phyloP scores from a whole-genome alignment of 1,140 invertebrate species.

The Drosophila sproati region DNA sequence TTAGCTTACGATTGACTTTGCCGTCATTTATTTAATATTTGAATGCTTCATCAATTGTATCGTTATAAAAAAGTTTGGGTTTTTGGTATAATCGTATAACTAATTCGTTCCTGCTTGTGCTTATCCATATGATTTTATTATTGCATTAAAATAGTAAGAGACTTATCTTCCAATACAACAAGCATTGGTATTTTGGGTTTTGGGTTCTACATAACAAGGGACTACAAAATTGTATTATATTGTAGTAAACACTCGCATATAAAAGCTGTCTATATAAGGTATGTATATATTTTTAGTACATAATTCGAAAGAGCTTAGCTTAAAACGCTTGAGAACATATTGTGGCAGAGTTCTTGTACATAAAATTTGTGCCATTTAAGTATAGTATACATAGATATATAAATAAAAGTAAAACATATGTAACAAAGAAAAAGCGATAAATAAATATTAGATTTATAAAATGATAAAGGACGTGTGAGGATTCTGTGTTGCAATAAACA shows the following conservation, averaged over 20 bases:
- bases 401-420: slow-evolving; percentile 29
- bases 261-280: slow-evolving; percentile 44
- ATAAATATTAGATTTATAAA: slow-evolving; percentile 51
- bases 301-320: slow-evolving; percentile 48
- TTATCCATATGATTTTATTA: background rate
- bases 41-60: slow-evolving; percentile 8
- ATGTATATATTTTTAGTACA: slow-evolving; percentile 33
- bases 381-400: slow-evolving; percentile 1
- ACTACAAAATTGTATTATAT: slow-evolving; percentile 38
- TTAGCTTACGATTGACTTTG: background rate
- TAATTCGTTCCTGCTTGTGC: slow-evolving; percentile 47
- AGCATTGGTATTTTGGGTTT: slow-evolving; percentile 14
- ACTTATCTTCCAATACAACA: slow-evolving; percentile 24
- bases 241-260: slow-evolving; percentile 29
- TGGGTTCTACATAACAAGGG: slow-evolving; percentile 28
- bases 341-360: slow-evolving; percentile 20
- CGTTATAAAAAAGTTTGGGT: slow-evolving; percentile 30
- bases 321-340: slow-evolving; percentile 62
- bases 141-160: background rate
- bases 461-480: slow-evolving; percentile 29
- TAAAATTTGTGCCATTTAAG: slow-evolving; percentile 7
- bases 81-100: slow-evolving; percentile 58
- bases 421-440: slow-evolving; percentile 32
- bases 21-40: slow-evolving; percentile 26
- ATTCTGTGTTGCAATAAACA: background rate